Base-by-base conservation (phyloP, 1,140 invertebrate species). In the Drosophila nigrodunni region DNA sequence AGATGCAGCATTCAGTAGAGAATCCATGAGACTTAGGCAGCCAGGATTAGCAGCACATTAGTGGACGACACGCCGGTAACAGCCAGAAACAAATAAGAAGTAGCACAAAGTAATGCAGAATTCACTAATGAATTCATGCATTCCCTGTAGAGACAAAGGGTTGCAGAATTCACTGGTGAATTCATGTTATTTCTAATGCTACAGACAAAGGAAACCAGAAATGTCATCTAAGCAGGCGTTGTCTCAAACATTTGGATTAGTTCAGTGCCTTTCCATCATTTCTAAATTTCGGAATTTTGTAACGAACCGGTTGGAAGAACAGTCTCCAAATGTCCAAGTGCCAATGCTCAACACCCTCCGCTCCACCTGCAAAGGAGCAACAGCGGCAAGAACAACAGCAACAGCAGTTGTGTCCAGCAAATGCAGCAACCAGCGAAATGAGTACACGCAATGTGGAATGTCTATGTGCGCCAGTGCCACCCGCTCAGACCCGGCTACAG, bases 1-100 rank as follows among this genome's bases (percentile, higher is more conserved):
- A 47, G 44, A 6, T 68, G 72, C 39, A 35, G 9, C 50, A 73
- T 73, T 18, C 70, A 68, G 34, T 72, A 49, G 8, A 15, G 7
- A 54, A 35, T 13, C 46, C 1, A 10, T 41, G 54, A 10, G 9
- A 70, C 62, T 39, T 11, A 3, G 54, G 67, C 39, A 35, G 58
- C 25, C 25, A 30, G 25, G 25, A 30, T 4, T 4, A 30, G 25
- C 25, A 30, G 25, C 4, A 30, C 3, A 5, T 30, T 30, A 2
- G 6, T 30, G 25, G 25, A 30, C 0, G 25, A 30, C 25, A 30
- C 25, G 3, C 4, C 25, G 25, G 25, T 30, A 30, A 4, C 3
- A 30, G 2, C 25, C 3, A 30, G 3, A 30, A 30, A 4, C 25
- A 30, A 0, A 5, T 1, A 30, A 30, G 25, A 30, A 30, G 25